phyloP scores from a whole-genome alignment of 2,797 vertebrate genomes.

The Decapterus maruadsi region DNA sequence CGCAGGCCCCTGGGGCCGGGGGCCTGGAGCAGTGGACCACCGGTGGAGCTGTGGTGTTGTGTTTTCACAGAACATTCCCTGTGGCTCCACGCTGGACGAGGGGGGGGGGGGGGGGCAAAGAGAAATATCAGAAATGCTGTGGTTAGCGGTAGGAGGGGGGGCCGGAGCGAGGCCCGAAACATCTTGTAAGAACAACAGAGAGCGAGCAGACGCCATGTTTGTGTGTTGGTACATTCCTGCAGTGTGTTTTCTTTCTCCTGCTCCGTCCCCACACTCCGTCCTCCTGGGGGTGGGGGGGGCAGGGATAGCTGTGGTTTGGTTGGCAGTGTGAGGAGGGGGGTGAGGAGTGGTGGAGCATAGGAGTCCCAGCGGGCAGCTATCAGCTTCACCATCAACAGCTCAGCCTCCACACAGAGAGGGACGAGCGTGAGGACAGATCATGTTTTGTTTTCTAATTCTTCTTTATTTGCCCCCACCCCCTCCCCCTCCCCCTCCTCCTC shows the following conservation, averaged over 20 bases:
- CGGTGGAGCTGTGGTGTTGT: slow-evolving; percentile 66
- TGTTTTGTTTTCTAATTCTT: slow-evolving; percentile 79
- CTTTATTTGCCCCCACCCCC: slow-evolving; percentile 32
- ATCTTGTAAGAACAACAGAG: slow-evolving; percentile 81
- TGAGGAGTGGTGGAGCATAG: slow-evolving; percentile 26
- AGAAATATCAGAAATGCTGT: slow-evolving; percentile 80
- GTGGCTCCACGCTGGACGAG: slow-evolving; percentile 44
- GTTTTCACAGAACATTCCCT: slow-evolving; percentile 72
- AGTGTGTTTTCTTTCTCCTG: slow-evolving; percentile 69
- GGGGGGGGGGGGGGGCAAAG: slow-evolving; percentile 33
- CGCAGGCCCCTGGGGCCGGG: slow-evolving; percentile 8
- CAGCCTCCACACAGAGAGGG: slow-evolving; percentile 24
- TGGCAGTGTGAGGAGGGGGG: slow-evolving; percentile 33
- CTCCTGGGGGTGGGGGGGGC: slow-evolving; percentile 61
- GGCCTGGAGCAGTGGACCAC: slow-evolving; percentile 70
- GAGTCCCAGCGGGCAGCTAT: slow-evolving; percentile 59
- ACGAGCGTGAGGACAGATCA: slow-evolving; percentile 63
- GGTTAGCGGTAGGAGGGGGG: slow-evolving; percentile 71
- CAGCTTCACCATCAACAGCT: slow-evolving; percentile 31
- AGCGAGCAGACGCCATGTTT: slow-evolving; percentile 73
- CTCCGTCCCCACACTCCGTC: slow-evolving; percentile 46
- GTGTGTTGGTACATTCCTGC: slow-evolving; percentile 83
- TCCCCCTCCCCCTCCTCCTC: slow-evolving; percentile 16
- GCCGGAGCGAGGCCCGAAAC: slow-evolving; percentile 74
- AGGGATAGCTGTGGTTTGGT: slow-evolving; percentile 71